Evolutionary conservation across 2,113 vertebrate species (phyloP).

Genomic region (Nothobranchius kuhntae): DNA sequence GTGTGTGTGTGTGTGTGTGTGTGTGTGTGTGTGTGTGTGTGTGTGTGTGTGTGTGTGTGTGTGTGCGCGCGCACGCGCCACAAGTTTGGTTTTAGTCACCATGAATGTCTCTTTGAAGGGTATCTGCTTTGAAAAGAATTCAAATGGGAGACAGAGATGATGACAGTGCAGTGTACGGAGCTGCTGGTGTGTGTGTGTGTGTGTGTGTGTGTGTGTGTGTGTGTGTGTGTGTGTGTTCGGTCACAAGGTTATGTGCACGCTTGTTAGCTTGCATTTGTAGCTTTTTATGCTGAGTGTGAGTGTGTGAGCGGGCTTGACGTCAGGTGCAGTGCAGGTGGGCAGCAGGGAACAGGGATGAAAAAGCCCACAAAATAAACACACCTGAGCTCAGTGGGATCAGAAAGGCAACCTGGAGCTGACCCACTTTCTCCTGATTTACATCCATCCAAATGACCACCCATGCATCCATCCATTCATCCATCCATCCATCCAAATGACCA

Average conservation of each 20-base stretch:
- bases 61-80: conserved; percentile 28
- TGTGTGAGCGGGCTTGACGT: conserved; percentile 45
- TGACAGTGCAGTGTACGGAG: conserved; percentile 32
- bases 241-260: conserved; percentile 5
- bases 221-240: conserved; percentile 5
- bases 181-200: conserved; percentile 2
- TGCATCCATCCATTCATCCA: background rate
- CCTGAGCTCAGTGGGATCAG: conserved; percentile 60
- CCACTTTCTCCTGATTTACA: background rate
- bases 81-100: conserved; percentile 44
- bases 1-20: conserved; percentile 32
- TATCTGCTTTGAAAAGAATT: conserved; percentile 60
- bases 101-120: conserved; percentile 56
- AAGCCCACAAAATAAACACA: conserved; percentile 67
- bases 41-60: conserved; percentile 30
- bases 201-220: conserved; percentile 3
- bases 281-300: conserved; percentile 20
- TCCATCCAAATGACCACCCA: background rate
- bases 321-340: conserved; percentile 70
- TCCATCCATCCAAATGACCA: too few species aligned
- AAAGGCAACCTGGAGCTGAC: background rate
- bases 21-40: conserved; percentile 19
- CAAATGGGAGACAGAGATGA: conserved; percentile 51
- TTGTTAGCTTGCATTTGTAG: conserved; percentile 6
- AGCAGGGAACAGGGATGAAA: conserved; percentile 62